Evolutionary conservation across 2,113 vertebrate genomes (phyloP).

Genomic region (Elgaria multicarinata): DNA sequence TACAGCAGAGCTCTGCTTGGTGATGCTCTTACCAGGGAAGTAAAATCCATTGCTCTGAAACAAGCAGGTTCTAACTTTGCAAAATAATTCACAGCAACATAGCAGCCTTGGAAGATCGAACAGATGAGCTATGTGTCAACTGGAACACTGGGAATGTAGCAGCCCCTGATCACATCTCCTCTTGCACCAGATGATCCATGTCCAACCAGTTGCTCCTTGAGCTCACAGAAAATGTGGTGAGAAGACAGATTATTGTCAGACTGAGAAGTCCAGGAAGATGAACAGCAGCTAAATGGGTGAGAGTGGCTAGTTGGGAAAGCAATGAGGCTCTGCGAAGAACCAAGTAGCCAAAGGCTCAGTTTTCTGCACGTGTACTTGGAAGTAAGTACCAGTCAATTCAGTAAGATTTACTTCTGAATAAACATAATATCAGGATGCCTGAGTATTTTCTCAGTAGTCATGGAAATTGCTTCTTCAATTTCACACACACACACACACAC

Average conservation of each 20-base stretch:
- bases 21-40: too few relatives aligned
- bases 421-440: too few relatives aligned
- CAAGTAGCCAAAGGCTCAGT: not conserved
- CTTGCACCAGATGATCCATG: not conserved
- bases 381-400: too few relatives aligned
- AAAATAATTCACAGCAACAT: not conserved
- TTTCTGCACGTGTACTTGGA: not conserved
- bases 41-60: not conserved
- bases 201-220: not conserved
- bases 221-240: not conserved
- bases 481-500: too few relatives aligned
- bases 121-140: too few relatives aligned
- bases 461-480: not conserved
- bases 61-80: not conserved
- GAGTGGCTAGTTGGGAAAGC: not conserved
- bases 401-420: too few relatives aligned
- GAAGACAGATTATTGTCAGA: not conserved
- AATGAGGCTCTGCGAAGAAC: not conserved
- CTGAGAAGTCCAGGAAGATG: not conserved
- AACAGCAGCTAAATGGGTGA: not conserved
- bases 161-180: not conserved
- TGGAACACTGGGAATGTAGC: too few relatives aligned
- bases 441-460: not conserved
- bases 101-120: not conserved
- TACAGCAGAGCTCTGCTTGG: rapidly evolving